Conservation (phyloP, 2,797 vertebrate genomes). For the Schizopygopsis malacanthus region DNA sequence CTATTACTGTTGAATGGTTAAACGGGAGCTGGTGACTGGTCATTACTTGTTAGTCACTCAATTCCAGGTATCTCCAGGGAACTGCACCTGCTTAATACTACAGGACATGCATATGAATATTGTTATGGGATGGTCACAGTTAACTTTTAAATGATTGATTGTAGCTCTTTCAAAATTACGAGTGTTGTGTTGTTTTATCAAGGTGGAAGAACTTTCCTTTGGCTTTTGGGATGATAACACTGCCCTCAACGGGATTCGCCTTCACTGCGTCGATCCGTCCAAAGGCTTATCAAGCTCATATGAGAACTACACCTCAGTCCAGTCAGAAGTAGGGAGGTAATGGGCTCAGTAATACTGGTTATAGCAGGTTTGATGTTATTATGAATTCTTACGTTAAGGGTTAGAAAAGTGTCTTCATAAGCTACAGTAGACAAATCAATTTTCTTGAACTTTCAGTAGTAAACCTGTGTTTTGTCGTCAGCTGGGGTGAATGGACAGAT, state of each 20-base stretch:
- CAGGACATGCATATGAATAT: no score
- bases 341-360: not conserved
- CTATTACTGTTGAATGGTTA: not conserved
- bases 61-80: not conserved
- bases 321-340: conserved; percentile 56
- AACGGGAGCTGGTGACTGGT: not conserved
- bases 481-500: conserved; percentile 62
- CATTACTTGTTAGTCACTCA: not conserved
- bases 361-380: not conserved
- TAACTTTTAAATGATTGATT: not conserved
- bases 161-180: not conserved
- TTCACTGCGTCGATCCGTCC: conserved; percentile 48
- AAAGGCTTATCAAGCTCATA: conserved; percentile 16
- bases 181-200: not conserved
- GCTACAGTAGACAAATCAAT: not conserved
- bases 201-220: not conserved
- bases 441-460: not conserved
- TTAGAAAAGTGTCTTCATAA: not conserved
- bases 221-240: conserved; percentile 46
- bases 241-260: conserved; percentile 56
- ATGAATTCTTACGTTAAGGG: not conserved
- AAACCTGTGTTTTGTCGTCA: conserved; percentile 11
- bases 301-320: conserved; percentile 45
- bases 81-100: not conserved
- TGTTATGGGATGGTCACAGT: not conserved